A percentile compares a stretch with the other conserved stretches of the same genome.
Evolutionary conservation across 2,113 vertebrate species (phyloP).

Genomic region (Anolis carolinensis): DNA sequence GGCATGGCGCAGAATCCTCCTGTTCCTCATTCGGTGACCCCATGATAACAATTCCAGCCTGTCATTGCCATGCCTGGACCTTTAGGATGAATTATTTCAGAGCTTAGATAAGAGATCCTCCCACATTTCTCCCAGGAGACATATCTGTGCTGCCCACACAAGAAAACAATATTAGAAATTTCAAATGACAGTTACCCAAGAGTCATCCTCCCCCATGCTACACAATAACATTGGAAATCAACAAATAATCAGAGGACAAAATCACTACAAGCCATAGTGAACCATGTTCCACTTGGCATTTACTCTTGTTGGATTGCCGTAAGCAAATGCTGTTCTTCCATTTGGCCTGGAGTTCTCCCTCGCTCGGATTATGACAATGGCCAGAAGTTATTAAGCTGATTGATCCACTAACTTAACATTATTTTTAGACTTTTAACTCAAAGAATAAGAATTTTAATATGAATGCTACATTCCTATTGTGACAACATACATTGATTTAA

Average conservation of each 20-base stretch:
- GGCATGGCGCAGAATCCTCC: background rate
- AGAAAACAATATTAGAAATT: slow-evolving; percentile 10
- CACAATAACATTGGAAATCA: background rate
- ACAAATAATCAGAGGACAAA: background rate
- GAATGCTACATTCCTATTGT: too few species aligned
- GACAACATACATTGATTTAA: too few species aligned
- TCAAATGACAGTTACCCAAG: background rate
- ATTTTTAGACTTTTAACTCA: too few species aligned
- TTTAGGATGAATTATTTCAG: slow-evolving; percentile 4
- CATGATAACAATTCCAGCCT: background rate
- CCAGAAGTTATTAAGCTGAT: background rate
- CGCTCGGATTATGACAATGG: background rate
- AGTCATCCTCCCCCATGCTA: background rate
- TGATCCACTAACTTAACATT: too few species aligned
- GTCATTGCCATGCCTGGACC: slow-evolving; percentile 5
- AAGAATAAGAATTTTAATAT: too few species aligned
- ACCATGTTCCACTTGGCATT: background rate
- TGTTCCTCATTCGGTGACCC: background rate
- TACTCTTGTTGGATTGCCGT: background rate
- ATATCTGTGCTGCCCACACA: background rate
- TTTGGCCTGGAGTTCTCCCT: background rate
- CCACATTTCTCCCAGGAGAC: background rate
- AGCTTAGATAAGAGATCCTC: slow-evolving; percentile 14
- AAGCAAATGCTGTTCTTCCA: background rate
- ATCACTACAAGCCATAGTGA: background rate